These are phyloP conservation scores for Protonemura montana DNA, from an alignment of 2,888 invertebrate genomes.

Conservation along the genomic window DNA sequence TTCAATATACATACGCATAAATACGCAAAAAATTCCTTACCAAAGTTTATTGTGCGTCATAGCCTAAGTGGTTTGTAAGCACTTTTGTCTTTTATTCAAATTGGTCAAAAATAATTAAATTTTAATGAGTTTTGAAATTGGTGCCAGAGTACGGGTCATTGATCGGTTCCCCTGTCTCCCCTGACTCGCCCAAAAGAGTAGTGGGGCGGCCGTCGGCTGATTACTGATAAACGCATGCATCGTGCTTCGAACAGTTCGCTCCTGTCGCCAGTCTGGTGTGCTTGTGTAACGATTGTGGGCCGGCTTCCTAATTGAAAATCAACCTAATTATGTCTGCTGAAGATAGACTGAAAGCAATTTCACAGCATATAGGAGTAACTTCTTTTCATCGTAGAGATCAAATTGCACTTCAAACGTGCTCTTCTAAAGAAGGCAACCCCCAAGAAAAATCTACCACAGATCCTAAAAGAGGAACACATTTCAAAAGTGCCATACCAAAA, in stretches of 20 bases:
- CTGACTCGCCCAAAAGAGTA: not conserved
- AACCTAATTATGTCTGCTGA: conserved; percentile 40
- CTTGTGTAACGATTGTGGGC: not conserved
- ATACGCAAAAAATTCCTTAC: too few relatives aligned
- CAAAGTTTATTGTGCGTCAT: too few relatives aligned
- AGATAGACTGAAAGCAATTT: conserved; percentile 41
- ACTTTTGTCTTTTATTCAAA: too few relatives aligned
- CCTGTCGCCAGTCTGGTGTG: not conserved
- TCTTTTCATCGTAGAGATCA: not conserved
- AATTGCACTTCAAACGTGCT: not conserved
- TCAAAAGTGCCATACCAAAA: conserved; percentile 54
- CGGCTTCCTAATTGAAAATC: not conserved
- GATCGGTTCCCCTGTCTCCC: not conserved
- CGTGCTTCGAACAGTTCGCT: not conserved
- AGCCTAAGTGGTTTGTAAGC: too few relatives aligned
- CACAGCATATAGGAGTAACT: conserved; percentile 33
- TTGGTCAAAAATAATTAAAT: not conserved
- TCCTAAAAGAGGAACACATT: conserved; percentile 42
- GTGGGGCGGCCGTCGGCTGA: not conserved
- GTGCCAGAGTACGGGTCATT: not conserved
- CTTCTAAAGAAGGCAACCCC: not conserved
- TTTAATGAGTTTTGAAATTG: not conserved
- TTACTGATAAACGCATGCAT: not conserved
- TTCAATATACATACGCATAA: too few relatives aligned
- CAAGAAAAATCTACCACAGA: conserved; percentile 9